Evolutionary conservation across 2,888 invertebrate species (phyloP).

Genomic region (Spisula subtruncata): DNA sequence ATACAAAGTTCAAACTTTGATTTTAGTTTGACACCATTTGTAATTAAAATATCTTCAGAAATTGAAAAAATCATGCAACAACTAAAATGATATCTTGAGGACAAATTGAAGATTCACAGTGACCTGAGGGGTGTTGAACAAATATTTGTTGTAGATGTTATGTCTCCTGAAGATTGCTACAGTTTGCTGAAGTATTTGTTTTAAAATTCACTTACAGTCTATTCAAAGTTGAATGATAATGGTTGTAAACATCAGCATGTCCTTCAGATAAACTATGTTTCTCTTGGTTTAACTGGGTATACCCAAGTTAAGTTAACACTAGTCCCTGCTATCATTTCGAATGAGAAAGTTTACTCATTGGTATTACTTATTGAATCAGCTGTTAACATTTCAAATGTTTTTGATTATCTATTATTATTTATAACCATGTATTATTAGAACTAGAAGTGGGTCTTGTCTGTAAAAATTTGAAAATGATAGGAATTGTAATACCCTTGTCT

Average conservation of each 20-base stretch:
- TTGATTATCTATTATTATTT: no score
- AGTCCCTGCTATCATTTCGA: no score
- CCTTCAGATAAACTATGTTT: no score
- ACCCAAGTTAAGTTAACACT: no score
- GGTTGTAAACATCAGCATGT: no score
- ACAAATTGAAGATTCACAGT: not conserved
- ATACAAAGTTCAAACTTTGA: not conserved
- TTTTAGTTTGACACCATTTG: not conserved
- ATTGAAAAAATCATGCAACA: not conserved
- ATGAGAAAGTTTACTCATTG: no score
- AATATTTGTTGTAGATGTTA: constrained; percentile 4
- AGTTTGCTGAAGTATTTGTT: not conserved
- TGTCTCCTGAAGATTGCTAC: not conserved
- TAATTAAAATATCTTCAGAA: not conserved
- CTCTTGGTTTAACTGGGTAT: no score
- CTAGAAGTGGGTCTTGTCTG: not conserved
- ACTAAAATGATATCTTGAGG: not conserved
- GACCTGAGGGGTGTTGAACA: not conserved
- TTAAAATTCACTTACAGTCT: not conserved
- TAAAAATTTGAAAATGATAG: not conserved
- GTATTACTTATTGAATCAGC: no score
- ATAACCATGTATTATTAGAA: not conserved
- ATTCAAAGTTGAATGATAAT: no score
- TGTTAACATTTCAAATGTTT: no score
- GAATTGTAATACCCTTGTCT: not conserved